Percentiles rank a stretch among this genome's conserved stretches.
Conservation (phyloP, 1,140 invertebrate species). For the Luehdorfia chinensis region DNA sequence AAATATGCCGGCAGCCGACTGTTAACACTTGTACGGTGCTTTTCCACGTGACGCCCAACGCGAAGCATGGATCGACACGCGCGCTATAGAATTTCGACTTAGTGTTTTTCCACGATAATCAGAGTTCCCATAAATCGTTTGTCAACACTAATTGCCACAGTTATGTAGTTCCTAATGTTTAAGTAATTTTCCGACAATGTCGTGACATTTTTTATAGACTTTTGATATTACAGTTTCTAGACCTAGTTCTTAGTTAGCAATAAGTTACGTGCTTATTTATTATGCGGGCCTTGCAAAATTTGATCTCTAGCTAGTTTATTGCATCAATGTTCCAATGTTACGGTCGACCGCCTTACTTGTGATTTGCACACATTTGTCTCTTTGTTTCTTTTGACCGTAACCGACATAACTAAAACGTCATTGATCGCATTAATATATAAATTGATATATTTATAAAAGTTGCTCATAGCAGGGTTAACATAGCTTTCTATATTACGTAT, state of each 20-base stretch:
- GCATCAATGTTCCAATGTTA: slow-evolving; percentile 2
- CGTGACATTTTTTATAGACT: too few species aligned
- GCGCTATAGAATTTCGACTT: too few species aligned
- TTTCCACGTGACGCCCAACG: slow-evolving; percentile 19
- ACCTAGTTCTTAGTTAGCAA: slow-evolving; percentile 5
- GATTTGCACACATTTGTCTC: slow-evolving; percentile 1
- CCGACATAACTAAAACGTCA: not conserved
- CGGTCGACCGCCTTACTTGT: slow-evolving; percentile 4
- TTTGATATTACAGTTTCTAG: too few species aligned
- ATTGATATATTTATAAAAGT: too few species aligned
- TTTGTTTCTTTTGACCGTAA: slow-evolving; percentile 25
- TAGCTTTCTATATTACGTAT: too few species aligned
- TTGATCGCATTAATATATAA: too few species aligned
- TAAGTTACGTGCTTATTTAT: slow-evolving; percentile 21
- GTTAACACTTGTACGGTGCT: slow-evolving; percentile 15
- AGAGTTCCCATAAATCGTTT: too few species aligned
- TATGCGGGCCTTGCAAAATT: slow-evolving; percentile 45
- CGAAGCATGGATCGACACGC: not conserved
- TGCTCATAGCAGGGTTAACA: too few species aligned
- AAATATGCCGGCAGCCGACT: slow-evolving; percentile 51
- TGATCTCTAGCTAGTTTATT: slow-evolving; percentile 27
- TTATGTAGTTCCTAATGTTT: too few species aligned
- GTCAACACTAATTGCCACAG: too few species aligned
- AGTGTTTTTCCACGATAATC: too few species aligned
- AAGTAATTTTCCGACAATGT: too few species aligned